Evolutionary conservation across 2,113 vertebrate species (phyloP).

Genomic region (Cynopterus brachyotis): DNA sequence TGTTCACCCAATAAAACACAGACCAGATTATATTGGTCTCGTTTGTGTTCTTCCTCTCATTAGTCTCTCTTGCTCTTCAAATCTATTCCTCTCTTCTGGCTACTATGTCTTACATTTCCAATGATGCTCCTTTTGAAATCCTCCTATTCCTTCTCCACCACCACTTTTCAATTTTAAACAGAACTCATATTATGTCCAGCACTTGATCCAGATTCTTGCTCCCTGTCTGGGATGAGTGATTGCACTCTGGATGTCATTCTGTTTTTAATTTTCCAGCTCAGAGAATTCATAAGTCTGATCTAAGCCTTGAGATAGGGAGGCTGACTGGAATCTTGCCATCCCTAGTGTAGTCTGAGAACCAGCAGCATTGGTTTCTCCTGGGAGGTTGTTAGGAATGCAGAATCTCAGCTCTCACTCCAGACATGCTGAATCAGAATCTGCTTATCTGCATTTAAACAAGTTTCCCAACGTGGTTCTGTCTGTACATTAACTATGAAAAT

Average conservation of each 20-base stretch:
- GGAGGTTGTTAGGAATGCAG: not conserved
- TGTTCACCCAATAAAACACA: not conserved
- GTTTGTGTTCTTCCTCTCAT: not conserved
- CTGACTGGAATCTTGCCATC: not conserved
- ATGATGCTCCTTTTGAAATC: not conserved
- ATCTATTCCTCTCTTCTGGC: not conserved
- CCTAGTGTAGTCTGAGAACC: not conserved
- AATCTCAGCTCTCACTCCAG: not conserved
- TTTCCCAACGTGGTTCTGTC: not conserved
- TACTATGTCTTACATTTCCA: not conserved
- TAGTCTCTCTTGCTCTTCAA: not conserved
- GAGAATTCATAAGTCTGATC: conserved; percentile 22
- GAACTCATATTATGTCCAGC: conserved; percentile 20
- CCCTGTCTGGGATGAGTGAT: not conserved
- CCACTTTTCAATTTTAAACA: not conserved
- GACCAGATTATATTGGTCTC: not conserved
- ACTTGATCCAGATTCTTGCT: not conserved
- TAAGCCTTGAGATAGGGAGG: not conserved
- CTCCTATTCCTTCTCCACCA: not conserved
- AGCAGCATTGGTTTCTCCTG: not conserved
- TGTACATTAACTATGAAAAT: not conserved
- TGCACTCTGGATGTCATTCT: not conserved
- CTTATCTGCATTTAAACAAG: not conserved
- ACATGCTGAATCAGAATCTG: not conserved
- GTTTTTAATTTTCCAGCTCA: conserved; percentile 42